Percentiles rank a stretch among this genome's conserved stretches.
Evolutionary conservation across 2,797 vertebrate genomes (phyloP).

Genomic region (Pithecia hirsuta): DNA sequence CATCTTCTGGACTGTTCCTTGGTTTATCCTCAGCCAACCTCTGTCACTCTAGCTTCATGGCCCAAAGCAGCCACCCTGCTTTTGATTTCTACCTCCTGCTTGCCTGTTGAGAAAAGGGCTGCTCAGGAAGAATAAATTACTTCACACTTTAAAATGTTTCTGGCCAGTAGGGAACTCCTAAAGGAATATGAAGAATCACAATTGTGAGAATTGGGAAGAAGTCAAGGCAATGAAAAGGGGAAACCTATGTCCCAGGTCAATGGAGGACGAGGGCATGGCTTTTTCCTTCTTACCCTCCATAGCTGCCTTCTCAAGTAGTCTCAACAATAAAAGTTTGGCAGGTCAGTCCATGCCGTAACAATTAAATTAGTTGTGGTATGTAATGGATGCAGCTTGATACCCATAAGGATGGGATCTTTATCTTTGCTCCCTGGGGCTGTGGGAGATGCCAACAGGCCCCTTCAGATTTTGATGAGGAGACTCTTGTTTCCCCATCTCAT

Average conservation of each 20-base stretch:
- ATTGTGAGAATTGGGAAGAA: conserved; percentile 39
- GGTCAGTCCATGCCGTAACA: conserved; percentile 77
- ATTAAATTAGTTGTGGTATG: conserved; percentile 82
- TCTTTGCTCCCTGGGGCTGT: conserved; percentile 66
- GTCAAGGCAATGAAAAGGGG: not conserved
- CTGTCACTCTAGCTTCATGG: not conserved
- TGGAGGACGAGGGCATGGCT: not conserved
- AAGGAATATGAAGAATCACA: conserved; percentile 49
- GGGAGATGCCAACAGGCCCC: conserved; percentile 43
- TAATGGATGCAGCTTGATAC: conserved; percentile 79
- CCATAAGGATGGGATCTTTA: conserved; percentile 82
- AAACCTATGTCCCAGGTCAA: not conserved
- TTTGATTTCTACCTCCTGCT: conserved; percentile 16
- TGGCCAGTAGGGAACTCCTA: conserved; percentile 3
- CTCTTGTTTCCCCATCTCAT: conserved; percentile 31
- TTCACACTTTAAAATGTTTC: conserved; percentile 35
- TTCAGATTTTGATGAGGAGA: conserved; percentile 27
- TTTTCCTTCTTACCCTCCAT: conserved; percentile 48
- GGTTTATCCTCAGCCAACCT: not conserved
- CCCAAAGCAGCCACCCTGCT: not conserved
- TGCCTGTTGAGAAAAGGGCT: conserved; percentile 29
- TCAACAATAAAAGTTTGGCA: conserved; percentile 80
- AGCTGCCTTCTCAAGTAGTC: conserved; percentile 60
- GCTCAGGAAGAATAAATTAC: conserved; percentile 49
- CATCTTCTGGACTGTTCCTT: not conserved